A percentile compares a stretch with the other conserved stretches of the same genome.
phyloP scores from a whole-genome alignment of 2,113 vertebrate species.

The Crotophaga sulcirostris region DNA sequence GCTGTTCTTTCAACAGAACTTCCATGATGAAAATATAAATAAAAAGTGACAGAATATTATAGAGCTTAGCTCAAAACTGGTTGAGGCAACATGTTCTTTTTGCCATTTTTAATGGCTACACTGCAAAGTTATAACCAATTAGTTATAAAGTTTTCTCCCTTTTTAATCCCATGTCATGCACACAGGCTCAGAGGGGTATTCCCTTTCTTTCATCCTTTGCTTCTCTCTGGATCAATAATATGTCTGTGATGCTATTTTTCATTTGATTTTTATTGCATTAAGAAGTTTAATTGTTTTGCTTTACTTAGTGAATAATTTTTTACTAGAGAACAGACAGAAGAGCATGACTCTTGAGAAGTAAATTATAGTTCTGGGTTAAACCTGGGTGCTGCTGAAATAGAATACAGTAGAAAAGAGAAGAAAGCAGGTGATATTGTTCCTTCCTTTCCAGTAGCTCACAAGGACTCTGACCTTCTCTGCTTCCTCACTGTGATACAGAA shows the following conservation, averaged over 20 bases:
- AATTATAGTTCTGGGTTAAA: neutral
- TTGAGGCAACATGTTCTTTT: slow-evolving; percentile 63
- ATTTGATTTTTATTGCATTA: neutral
- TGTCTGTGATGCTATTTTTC: neutral
- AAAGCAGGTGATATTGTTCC: neutral
- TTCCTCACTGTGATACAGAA: neutral
- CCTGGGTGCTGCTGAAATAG: neutral
- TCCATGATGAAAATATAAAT: slow-evolving; percentile 65
- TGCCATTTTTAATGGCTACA: slow-evolving; percentile 56
- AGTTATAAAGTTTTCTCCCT: slow-evolving; percentile 61
- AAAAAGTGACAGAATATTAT: slow-evolving; percentile 69
- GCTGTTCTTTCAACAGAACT: neutral
- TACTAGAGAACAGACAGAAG: neutral
- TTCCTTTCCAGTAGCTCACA: neutral
- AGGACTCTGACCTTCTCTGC: neutral
- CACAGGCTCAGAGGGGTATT: neutral
- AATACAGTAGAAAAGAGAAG: neutral
- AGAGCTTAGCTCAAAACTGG: slow-evolving; percentile 56
- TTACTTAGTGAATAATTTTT: neutral
- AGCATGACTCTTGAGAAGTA: neutral
- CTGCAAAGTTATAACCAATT: slow-evolving; percentile 18
- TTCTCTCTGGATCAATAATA: neutral
- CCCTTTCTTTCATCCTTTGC: neutral
- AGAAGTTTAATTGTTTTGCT: slow-evolving; percentile 12
- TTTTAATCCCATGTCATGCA: slow-evolving; percentile 46